These are phyloP conservation scores for Phortica magna DNA, from an alignment of 2,888 invertebrate genomes.

Conservation along the genomic window DNA sequence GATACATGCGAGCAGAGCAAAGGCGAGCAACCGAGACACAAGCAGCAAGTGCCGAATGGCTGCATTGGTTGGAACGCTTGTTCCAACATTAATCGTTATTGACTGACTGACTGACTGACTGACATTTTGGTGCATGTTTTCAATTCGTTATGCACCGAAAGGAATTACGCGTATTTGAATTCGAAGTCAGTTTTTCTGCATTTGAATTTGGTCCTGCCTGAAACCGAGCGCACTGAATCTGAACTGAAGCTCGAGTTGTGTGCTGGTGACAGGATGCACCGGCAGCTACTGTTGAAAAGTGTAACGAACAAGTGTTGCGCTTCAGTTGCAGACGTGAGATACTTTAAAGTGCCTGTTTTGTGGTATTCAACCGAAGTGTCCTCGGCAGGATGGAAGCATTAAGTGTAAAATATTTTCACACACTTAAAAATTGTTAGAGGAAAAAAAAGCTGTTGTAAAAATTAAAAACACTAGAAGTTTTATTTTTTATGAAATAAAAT, in stretches of 20 bases:
- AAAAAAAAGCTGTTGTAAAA: neutral
- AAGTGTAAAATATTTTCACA: no score
- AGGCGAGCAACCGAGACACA: neutral
- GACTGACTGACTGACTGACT: slow-evolving; percentile 20
- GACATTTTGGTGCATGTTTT: slow-evolving; percentile 37
- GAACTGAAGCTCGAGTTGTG: slow-evolving; percentile 16
- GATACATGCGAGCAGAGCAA: neutral
- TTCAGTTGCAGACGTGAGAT: slow-evolving; percentile 52
- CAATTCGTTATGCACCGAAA: slow-evolving; percentile 66
- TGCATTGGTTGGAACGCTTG: neutral
- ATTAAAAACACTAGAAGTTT: no score
- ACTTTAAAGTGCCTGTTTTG: slow-evolving; percentile 39
- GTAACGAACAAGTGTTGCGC: slow-evolving; percentile 54
- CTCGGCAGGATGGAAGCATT: no score
- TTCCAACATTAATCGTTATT: slow-evolving; percentile 7
- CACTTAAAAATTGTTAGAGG: neutral
- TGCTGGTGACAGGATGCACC: slow-evolving; percentile 42
- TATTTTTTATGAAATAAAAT: slow-evolving; percentile 61
- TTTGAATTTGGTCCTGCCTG: neutral
- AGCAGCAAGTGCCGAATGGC: neutral
- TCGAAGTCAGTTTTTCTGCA: neutral
- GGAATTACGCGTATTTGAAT: slow-evolving; percentile 57
- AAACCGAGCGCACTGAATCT: neutral
- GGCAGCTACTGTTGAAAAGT: slow-evolving; percentile 55
- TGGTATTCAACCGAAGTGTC: neutral